Base-by-base conservation (phyloP, 2,113 vertebrate species). In the Pelecanoides urinatrix region DNA sequence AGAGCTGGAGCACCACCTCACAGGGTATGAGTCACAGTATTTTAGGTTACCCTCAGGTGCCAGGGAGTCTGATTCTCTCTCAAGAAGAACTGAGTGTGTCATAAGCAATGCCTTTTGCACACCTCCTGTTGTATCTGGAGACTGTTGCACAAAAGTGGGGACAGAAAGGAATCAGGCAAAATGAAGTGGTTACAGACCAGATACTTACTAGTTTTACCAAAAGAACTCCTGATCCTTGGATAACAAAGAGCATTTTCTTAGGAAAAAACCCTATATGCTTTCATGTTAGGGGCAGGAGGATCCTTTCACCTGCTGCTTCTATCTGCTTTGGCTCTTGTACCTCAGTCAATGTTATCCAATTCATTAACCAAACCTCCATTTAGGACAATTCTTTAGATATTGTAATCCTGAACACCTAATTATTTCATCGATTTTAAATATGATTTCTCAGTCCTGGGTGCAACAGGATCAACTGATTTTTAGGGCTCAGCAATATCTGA, bases 11-110 rank as follows among this genome's bases (percentile, higher is more conserved):
- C 9, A 30, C 18, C 34, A 36, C 11, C 13, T 49, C 18, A 53
- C 5, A 22, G 20, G 0, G 1, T 14, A 14, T 6, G 2, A 81
- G 3, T 15, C 42, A 38, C 3, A 19, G 11, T 34, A n/a, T 63
- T 76, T 67, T 34, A 58, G 14, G 16, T 32, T 9, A 32, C 17
- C 4, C 4, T 40, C 14, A n/a, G 45, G 6, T 86, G 22, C 8
- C 23, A 26, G 7, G 3, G 25, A 63, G 4, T 17, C 30, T 27
- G 38, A 77, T 55, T 58, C 30, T 38, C 12, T 21, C n/a, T 50
- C 32, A 42, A 65, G 30, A 53, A 58, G 16, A 62, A 59, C 3
- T 2, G 3, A 61, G 14, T 5, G 5, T 53, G 3, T 29, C 63
- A 20, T 22, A 16, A 76, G 10, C 16, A 56, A 74, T 13, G 34